These are phyloP conservation scores for Apotomis capreana DNA, from an alignment of 2,888 invertebrate genomes.

Conservation along the genomic window DNA sequence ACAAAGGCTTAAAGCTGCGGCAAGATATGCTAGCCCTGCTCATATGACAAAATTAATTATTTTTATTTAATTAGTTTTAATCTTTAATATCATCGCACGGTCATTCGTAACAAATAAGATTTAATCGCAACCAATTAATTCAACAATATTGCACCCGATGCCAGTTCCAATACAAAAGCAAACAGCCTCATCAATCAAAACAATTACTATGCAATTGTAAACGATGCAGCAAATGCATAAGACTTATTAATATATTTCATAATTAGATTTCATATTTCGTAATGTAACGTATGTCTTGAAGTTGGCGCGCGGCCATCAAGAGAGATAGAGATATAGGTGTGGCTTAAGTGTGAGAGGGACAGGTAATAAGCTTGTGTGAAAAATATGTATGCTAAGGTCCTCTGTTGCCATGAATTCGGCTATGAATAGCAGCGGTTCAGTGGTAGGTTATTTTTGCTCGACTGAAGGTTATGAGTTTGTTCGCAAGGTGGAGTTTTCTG, in stretches of 20 bases:
- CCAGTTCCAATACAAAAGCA: neutral
- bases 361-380: conserved; percentile 79
- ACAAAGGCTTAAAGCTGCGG: too few relatives aligned
- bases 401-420: conserved; percentile 71
- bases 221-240: conserved; percentile 47
- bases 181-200: neutral
- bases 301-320: conserved; percentile 71
- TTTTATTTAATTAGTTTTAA: neutral
- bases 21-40: too few relatives aligned
- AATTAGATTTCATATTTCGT: conserved; percentile 81
- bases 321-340: conserved; percentile 66
- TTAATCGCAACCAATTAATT: neutral
- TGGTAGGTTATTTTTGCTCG: conserved; percentile 69
- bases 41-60: too few relatives aligned
- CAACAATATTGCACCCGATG: neutral
- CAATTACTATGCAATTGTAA: conserved; percentile 7
- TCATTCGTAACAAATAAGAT: neutral
- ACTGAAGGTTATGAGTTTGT: conserved; percentile 69
- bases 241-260: conserved; percentile 64
- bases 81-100: neutral
- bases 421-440: conserved; percentile 72
- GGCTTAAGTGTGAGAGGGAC: conserved; percentile 70
- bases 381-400: conserved; percentile 83
- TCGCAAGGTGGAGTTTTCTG: conserved; percentile 52
- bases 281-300: conserved; percentile 64